Conservation (phyloP, 2,113 vertebrate genomes). For the Halichoeres trimaculatus region DNA sequence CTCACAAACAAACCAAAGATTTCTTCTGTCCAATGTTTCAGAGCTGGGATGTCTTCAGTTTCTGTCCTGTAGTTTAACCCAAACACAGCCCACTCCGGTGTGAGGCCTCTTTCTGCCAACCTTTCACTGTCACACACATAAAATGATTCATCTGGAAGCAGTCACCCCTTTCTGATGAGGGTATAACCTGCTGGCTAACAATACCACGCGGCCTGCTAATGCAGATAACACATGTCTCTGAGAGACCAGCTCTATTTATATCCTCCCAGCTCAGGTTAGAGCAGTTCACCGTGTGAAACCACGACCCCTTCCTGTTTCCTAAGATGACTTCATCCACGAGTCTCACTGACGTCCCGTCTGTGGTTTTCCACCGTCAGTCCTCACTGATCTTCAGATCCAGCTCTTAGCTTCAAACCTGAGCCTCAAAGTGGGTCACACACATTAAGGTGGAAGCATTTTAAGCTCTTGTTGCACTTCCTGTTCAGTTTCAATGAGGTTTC, state of each 20-base stretch:
- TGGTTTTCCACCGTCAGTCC: neutral
- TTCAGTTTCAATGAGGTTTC: neutral
- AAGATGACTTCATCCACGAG: constrained; percentile 34
- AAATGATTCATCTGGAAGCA: too few species aligned
- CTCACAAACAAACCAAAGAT: too few species aligned
- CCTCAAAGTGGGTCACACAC: constrained; percentile 29
- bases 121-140: neutral
- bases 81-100: too few species aligned
- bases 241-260: constrained; percentile 73
- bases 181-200: constrained; percentile 5
- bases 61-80: too few species aligned
- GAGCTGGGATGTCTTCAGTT: too few species aligned
- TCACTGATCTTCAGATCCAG: constrained; percentile 9
- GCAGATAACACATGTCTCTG: constrained; percentile 28
- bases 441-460: constrained; percentile 8
- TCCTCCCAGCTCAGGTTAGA: constrained; percentile 58
- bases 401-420: constrained; percentile 1
- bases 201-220: constrained; percentile 19
- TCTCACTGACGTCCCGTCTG: constrained; percentile 33
- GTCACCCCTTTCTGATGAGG: too few species aligned
- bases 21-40: too few species aligned
- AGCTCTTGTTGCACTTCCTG: neutral
- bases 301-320: constrained; percentile 33
- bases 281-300: constrained; percentile 39
- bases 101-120: neutral